phyloP scores from a whole-genome alignment of 2,797 vertebrate species.

The Sebastes paucispinis region DNA sequence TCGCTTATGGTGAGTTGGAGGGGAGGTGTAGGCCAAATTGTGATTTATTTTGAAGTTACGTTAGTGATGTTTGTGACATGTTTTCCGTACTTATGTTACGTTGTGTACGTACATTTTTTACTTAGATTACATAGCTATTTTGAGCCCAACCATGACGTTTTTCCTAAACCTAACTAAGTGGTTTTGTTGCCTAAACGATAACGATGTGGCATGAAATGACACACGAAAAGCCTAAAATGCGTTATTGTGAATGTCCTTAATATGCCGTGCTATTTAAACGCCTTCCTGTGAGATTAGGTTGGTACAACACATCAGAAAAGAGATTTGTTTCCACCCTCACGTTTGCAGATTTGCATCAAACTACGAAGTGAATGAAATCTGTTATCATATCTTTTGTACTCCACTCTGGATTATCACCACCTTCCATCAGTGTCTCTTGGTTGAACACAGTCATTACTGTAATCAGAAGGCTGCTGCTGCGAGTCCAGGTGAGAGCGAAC shows the following conservation, averaged over 20 bases:
- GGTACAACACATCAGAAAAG: neutral
- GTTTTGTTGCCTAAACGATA: too few species aligned
- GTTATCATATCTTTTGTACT: neutral
- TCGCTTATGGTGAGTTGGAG: accelerated
- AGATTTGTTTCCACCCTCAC: neutral
- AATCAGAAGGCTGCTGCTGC: slow-evolving; percentile 32
- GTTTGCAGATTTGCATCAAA: neutral
- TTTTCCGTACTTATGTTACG: accelerated
- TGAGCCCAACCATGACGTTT: accelerated
- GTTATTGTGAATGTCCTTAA: accelerated
- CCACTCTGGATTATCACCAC: neutral
- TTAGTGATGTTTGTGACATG: too few species aligned
- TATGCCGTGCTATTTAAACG: too few species aligned
- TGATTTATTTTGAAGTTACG: too few species aligned
- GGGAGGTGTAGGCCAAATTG: too few species aligned
- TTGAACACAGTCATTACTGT: slow-evolving; percentile 21
- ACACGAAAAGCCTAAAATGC: too few species aligned
- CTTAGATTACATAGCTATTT: too few species aligned
- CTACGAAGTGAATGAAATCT: neutral
- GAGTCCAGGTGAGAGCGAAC: slow-evolving; percentile 38
- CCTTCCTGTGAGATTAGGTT: too few species aligned
- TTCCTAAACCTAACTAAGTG: too few species aligned
- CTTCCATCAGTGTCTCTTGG: slow-evolving; percentile 12
- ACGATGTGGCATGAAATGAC: too few species aligned
- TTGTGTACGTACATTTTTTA: too few species aligned